Evolutionary conservation across 2,797 vertebrate species (phyloP).

Genomic region (Echeneis naucrates): DNA sequence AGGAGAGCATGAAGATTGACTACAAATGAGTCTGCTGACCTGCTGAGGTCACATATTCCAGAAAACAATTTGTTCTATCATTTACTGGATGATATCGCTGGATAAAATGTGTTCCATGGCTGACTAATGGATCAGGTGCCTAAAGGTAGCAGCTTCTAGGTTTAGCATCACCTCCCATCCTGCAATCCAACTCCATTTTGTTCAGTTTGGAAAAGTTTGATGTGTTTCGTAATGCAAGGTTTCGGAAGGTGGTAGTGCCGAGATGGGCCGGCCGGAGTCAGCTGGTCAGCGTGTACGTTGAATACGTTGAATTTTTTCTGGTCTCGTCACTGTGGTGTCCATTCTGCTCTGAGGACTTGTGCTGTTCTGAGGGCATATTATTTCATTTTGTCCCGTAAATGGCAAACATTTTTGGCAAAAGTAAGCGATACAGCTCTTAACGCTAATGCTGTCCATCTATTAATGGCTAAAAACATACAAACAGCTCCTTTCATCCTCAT

Average conservation of each 20-base stretch:
- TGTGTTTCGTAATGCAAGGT: constrained; percentile 13
- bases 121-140: constrained; percentile 61
- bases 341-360: not conserved
- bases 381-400: too few relatives aligned
- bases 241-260: too few relatives aligned
- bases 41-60: constrained; percentile 76
- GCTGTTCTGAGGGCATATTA: not conserved
- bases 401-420: too few relatives aligned
- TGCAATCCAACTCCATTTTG: constrained; percentile 22
- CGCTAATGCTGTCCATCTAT: not conserved
- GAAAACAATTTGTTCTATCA: constrained; percentile 81
- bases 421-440: not conserved
- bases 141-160: constrained; percentile 46
- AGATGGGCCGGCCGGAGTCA: not conserved
- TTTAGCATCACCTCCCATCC: constrained; percentile 33
- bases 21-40: constrained; percentile 88
- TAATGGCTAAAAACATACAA: not conserved
- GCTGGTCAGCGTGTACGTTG: too few relatives aligned
- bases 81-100: constrained; percentile 61
- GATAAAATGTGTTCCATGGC: constrained; percentile 64
- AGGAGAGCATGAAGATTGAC: constrained; percentile 67
- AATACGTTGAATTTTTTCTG: too few relatives aligned
- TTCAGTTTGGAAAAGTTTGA: constrained; percentile 26
- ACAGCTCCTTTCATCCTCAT: not conserved
- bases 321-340: too few relatives aligned